phyloP scores from a whole-genome alignment of 1,140 invertebrate species.

The Pseudomyrmex gracilis region DNA sequence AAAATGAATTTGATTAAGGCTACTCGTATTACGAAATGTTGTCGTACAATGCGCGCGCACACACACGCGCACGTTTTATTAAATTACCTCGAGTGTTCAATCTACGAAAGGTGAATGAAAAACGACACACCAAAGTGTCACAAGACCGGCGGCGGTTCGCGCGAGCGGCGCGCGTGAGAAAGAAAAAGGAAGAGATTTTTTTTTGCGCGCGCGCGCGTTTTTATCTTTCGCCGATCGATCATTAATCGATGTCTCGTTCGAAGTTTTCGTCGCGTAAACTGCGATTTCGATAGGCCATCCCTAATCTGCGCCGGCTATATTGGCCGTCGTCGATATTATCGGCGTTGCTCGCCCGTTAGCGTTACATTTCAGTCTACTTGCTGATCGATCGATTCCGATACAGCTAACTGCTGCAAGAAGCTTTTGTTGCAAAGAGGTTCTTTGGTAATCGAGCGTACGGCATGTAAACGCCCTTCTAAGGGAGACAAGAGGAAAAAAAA shows the following conservation, averaged over 20 bases:
- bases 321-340: slow-evolving; percentile 27
- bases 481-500: neutral
- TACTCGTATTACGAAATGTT: slow-evolving; percentile 6
- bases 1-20: neutral
- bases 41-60: neutral
- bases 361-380: slow-evolving; percentile 6
- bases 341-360: neutral
- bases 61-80: slow-evolving; percentile 5
- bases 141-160: neutral
- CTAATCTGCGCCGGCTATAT: slow-evolving; percentile 18
- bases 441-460: slow-evolving; percentile 49
- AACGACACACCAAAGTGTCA: neutral
- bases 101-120: neutral
- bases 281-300: neutral
- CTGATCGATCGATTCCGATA: slow-evolving; percentile 37
- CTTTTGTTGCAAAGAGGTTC: slow-evolving; percentile 56
- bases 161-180: neutral
- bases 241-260: slow-evolving; percentile 32
- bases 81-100: neutral
- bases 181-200: neutral
- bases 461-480: neutral
- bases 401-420: slow-evolving; percentile 39
- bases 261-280: neutral
- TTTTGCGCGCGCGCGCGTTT: no score
- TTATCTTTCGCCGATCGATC: neutral